phyloP scores from a whole-genome alignment of 1,140 invertebrate species.

The Contarinia nasturtii region DNA sequence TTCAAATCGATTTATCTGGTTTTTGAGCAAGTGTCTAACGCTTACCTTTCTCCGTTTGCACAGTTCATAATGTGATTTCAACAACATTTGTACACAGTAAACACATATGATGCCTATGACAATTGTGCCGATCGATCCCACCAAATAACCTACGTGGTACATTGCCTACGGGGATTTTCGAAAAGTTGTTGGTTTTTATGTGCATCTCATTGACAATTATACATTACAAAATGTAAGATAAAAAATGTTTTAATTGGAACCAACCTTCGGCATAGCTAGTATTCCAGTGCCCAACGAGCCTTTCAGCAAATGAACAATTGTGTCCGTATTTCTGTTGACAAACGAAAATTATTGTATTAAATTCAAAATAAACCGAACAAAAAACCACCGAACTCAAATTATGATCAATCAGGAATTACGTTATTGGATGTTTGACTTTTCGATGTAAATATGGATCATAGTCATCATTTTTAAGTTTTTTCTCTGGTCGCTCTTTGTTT shows the following conservation, averaged over 20 bases:
- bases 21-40: constrained; percentile 2
- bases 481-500: constrained; percentile 25
- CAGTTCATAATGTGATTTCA: constrained; percentile 43
- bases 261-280: too few relatives aligned
- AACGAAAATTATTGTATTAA: constrained; percentile 1
- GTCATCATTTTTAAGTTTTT: constrained; percentile 22
- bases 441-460: constrained; percentile 44
- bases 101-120: constrained; percentile 54
- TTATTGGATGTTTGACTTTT: constrained; percentile 45
- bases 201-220: constrained; percentile 63
- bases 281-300: too few relatives aligned
- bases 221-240: too few relatives aligned
- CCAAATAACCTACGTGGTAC: constrained; percentile 48
- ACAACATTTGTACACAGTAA: constrained; percentile 59
- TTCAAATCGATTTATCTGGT: too few relatives aligned
- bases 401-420: constrained; percentile 27
- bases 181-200: constrained; percentile 76
- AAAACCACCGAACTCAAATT: not conserved
- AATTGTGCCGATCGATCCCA: constrained; percentile 44
- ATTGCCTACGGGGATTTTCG: constrained; percentile 79
- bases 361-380: not conserved
- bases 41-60: constrained; percentile 38
- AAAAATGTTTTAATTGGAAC: too few relatives aligned
- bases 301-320: constrained; percentile 30
- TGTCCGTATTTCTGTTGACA: constrained; percentile 47